Evolutionary conservation across 2,113 vertebrate species (phyloP).

Genomic region (Fukomys damarensis): DNA sequence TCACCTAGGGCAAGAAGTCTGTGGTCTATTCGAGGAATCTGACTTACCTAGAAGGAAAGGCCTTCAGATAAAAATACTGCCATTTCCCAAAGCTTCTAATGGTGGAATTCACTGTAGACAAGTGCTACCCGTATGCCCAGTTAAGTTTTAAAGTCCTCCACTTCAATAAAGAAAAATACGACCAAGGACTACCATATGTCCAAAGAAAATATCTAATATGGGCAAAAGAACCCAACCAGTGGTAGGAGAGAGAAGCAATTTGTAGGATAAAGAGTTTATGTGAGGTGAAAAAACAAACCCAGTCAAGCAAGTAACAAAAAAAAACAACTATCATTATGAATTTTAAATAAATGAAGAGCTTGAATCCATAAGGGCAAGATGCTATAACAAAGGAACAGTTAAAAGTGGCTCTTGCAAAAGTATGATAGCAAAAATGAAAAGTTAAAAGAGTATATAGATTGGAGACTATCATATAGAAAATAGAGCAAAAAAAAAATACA

Average conservation of each 20-base stretch:
- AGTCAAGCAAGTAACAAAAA: neutral
- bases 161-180: neutral
- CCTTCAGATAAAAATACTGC: neutral
- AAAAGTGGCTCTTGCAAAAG: neutral
- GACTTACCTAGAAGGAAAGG: neutral
- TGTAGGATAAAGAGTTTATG: neutral
- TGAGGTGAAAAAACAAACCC: neutral
- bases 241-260: neutral
- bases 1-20: neutral
- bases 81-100: neutral
- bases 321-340: neutral
- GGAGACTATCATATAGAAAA: neutral
- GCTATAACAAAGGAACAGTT: neutral
- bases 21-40: neutral
- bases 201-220: neutral
- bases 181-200: neutral
- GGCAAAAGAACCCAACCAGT: neutral
- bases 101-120: neutral
- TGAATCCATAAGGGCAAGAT: neutral
- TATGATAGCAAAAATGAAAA: neutral
- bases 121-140: neutral
- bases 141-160: neutral
- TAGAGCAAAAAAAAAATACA: neutral
- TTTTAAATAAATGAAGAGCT: neutral
- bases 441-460: neutral